These are phyloP conservation scores for Palythoa grandis DNA, from an alignment of 92 coral and sea anemone genomes.

Conservation along the genomic window DNA sequence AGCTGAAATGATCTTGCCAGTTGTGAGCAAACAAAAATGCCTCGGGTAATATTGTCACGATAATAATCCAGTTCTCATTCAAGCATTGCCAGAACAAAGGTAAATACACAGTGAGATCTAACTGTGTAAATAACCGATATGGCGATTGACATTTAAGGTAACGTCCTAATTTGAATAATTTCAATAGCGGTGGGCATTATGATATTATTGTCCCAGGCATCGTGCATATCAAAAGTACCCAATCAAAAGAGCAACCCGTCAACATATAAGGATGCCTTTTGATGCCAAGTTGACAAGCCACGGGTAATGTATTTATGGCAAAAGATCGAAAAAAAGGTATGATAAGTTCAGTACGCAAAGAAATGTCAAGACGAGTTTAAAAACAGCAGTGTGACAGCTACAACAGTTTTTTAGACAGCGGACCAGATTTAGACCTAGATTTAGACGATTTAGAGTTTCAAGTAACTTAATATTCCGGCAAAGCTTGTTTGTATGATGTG, in stretches of 20 bases:
- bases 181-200: constrained; percentile 34
- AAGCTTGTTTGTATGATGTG: too few relatives aligned
- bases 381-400: too few relatives aligned
- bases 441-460: too few relatives aligned
- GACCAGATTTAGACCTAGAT: too few relatives aligned
- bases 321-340: neutral
- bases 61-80: constrained; percentile 25
- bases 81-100: constrained; percentile 27
- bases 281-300: neutral
- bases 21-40: constrained; percentile 7
- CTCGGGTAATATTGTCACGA: constrained; percentile 4
- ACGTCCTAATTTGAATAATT: constrained; percentile 36
- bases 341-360: too few relatives aligned
- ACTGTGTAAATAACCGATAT: constrained; percentile 18
- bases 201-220: constrained; percentile 8
- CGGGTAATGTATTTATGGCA: neutral
- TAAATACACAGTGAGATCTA: constrained; percentile 25
- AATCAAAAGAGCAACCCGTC: constrained; percentile 11
- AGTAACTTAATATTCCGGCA: too few relatives aligned
- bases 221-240: constrained; percentile 20
- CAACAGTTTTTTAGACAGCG: too few relatives aligned
- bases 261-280: neutral
- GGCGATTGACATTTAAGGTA: constrained; percentile 23
- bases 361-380: too few relatives aligned
- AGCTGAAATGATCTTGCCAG: constrained; percentile 3